Percentiles rank a stretch among this genome's conserved stretches.
Conservation (phyloP, 2,888 invertebrate genomes). For the Rhagophthalmus giganteus region DNA sequence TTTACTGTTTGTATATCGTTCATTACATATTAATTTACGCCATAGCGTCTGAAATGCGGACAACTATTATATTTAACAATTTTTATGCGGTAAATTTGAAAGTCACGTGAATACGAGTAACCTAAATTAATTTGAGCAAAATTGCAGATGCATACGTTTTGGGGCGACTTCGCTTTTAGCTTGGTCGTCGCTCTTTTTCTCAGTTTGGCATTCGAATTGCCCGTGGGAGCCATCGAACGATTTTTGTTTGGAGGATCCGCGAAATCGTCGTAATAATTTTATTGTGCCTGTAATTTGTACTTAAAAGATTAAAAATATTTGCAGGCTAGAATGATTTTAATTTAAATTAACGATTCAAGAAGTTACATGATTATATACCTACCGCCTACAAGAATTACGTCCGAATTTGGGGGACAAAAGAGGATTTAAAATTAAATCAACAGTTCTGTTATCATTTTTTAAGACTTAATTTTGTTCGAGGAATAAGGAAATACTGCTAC, state of each 20-base stretch:
- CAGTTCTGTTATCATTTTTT: too few relatives aligned
- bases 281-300: too few relatives aligned
- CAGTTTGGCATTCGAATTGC: conserved; percentile 7
- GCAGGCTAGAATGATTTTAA: too few relatives aligned
- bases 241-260: not conserved
- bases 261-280: not conserved
- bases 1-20: conserved; percentile 57
- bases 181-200: conserved; percentile 4
- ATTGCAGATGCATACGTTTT: conserved; percentile 14
- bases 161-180: conserved; percentile 15
- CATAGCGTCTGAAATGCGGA: conserved; percentile 32
- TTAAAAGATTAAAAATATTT: too few relatives aligned
- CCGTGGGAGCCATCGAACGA: conserved; percentile 4
- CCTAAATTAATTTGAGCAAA: too few relatives aligned
- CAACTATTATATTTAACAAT: conserved; percentile 37
- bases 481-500: too few relatives aligned
- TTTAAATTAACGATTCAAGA: too few relatives aligned
- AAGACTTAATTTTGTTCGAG: too few relatives aligned
- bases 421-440: too few relatives aligned
- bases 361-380: too few relatives aligned
- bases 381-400: not conserved
- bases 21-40: conserved; percentile 51
- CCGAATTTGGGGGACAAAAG: too few relatives aligned
- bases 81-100: conserved; percentile 40
- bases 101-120: too few relatives aligned